Base-by-base conservation (phyloP, 2,888 invertebrate genomes). In the Drosophila niveifrons region DNA sequence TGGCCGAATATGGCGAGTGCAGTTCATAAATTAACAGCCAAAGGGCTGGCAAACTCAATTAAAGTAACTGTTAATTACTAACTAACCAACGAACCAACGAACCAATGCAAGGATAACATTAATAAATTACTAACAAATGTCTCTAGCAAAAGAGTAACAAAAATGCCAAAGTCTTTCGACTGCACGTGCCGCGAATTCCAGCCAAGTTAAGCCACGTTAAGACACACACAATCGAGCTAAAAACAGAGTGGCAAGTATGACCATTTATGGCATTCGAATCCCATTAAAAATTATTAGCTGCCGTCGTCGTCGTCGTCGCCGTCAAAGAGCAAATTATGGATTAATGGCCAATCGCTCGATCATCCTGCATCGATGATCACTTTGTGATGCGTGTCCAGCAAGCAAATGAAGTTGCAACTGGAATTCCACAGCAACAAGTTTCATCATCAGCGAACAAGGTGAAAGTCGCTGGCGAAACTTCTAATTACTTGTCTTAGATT, bases 201-300 rank as follows among this genome's bases (percentile, higher is more conserved):
- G 66, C 72, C 77, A 71, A 39, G 36, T 36, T 36, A 75, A 61
- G 31, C 41, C 29, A 41, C 18, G 13, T 13, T 51, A 34, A 28
- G 36, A 3, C 34, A 3, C 39, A 15, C 29, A n/a, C 64, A 74
- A 72, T 68, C 80, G 63, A 72, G 53, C 69, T 66, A 79, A 76
- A 80, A 78, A 76, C 70, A 67, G 72, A 75, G 77, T 77, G 75
- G 75, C 89, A 80, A 88, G 69, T 77, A 75, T 66, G 79, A 18
- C 85, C 89, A 70, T 87, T 75, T 79, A 89, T 70, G 89, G 85
- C 67, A 56, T 56, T 46, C 68, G 69, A 51, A 75, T 89, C 84
- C 87, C 65, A 85, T 85, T 89, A 85, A 85, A 89, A 85, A 84
- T 87, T 89, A 85, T 88, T 88, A 83, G 72, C 75, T 61, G 75